Percentiles rank a stretch among this genome's conserved stretches.
phyloP scores from a whole-genome alignment of 2,888 invertebrate genomes.

The Caenorhabditis uteleia region DNA sequence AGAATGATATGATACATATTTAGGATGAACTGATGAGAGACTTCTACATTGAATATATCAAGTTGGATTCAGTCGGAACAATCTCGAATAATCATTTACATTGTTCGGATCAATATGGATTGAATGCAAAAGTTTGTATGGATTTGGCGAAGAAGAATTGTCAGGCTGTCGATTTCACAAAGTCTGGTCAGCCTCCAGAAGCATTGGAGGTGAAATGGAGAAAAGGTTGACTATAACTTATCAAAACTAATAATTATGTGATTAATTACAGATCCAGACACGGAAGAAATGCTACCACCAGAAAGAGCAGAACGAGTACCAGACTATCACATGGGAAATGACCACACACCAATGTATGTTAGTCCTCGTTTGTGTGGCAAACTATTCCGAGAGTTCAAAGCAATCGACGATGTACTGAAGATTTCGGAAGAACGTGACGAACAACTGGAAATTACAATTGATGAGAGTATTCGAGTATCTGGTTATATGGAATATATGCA shows the following conservation, averaged over 20 bases:
- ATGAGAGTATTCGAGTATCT: constrained; percentile 14
- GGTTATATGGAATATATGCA: constrained; percentile 33
- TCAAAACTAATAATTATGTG: background rate
- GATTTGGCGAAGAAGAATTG: constrained; percentile 64
- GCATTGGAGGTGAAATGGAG: constrained; percentile 37
- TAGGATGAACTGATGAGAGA: constrained; percentile 55
- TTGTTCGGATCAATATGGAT: constrained; percentile 68
- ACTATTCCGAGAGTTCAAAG: constrained; percentile 61
- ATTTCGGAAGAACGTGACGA: constrained; percentile 53
- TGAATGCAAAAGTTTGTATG: constrained; percentile 57
- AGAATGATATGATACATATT: background rate
- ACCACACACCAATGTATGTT: constrained; percentile 41
- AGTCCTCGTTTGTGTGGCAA: constrained; percentile 52
- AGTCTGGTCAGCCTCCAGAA: constrained; percentile 44
- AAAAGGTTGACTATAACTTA: constrained; percentile 4
- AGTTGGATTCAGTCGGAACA: constrained; percentile 68
- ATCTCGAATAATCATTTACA: constrained; percentile 69
- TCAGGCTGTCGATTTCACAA: constrained; percentile 67
- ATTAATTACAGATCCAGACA: constrained; percentile 13
- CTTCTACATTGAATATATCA: constrained; percentile 70
- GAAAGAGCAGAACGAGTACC: constrained; percentile 44
- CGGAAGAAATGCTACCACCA: constrained; percentile 40
- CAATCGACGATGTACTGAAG: constrained; percentile 55
- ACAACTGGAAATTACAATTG: constrained; percentile 34
- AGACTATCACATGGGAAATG: constrained; percentile 45